Percentiles rank a stretch among this genome's conserved stretches.
phyloP scores from a whole-genome alignment of 2,888 invertebrate genomes.

The Dysmachus trigonus region DNA sequence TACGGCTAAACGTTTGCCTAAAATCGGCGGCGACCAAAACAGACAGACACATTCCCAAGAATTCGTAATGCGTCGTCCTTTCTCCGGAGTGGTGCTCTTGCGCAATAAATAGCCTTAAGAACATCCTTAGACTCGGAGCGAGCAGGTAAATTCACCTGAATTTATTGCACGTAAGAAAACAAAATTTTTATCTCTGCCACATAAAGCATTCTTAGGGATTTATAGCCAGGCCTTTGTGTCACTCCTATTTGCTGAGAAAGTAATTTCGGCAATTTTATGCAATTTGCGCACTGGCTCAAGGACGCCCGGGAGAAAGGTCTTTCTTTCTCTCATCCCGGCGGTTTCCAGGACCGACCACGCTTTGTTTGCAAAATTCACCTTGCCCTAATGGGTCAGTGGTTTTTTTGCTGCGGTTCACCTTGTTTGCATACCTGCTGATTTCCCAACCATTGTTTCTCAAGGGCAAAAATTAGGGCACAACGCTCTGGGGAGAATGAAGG shows the following conservation, averaged over 20 bases:
- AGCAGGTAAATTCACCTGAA: conserved; percentile 39
- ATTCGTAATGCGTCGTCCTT: conserved; percentile 5
- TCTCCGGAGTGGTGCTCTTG: background rate
- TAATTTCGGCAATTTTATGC: conserved; percentile 29
- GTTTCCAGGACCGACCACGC: too few species aligned
- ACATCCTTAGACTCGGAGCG: background rate
- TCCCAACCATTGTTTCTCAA: background rate
- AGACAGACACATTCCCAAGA: background rate
- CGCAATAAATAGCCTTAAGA: background rate
- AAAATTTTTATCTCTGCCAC: conserved; percentile 16
- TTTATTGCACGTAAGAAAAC: conserved; percentile 34
- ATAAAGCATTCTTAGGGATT: conserved; percentile 32
- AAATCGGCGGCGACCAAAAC: background rate
- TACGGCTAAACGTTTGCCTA: conserved; percentile 2
- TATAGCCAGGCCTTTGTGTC: conserved; percentile 8
- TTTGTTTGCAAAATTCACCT: background rate
- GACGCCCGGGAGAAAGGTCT: background rate
- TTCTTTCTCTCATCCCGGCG: background rate
- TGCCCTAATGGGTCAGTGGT: background rate
- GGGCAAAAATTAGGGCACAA: background rate
- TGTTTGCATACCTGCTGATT: background rate
- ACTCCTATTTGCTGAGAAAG: background rate
- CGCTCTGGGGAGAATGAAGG: background rate
- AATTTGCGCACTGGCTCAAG: conserved; percentile 16
- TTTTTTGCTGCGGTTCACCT: background rate